Evolutionary conservation across 2,797 vertebrate genomes (phyloP), one percentile per base, ranked within the genome.

Genomic region (Cyprinodon diabolis): DNA sequence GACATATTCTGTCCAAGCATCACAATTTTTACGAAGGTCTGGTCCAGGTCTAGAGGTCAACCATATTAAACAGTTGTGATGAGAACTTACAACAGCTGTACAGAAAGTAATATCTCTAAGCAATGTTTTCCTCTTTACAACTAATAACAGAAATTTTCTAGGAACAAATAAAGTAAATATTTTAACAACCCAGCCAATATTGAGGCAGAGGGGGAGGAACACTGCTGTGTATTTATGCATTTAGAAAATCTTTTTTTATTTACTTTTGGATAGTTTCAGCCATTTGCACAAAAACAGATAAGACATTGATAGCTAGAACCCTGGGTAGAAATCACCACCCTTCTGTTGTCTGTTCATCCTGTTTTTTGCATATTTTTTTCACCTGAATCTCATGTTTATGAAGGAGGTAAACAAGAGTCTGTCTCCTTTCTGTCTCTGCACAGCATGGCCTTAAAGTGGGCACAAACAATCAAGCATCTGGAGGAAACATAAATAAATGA

Each of bases 281-380:
- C 80, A 86, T 85, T 30, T 30, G 83, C 72, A 71, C 81, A 83
- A 85, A 83, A 85, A 72, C 82, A 51, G 60, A 68, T 72, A 68
- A 68, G 78, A 81, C 84, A 83, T 77, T 88, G 90, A 86, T 90
- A 86, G 87, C 83, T 58, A 70, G 35, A 65, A 68, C 81, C 83
- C 76, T 75, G 66, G 78, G 81, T 67, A 69, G 71, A 68, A 85
- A 87, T 82, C 72, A 56, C 71, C n/a, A 75, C 30, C 17, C 79
- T 71, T 35, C 73, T 68, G 71, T 21, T 51, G 71, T 87, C 67
- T 86, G 65, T 75, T 68, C 74, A 73, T 3, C 4, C 60, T 35
- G 49, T 75, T n/a, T 12, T 43, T 48, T 71, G 66, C 65, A 68
- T 67, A 72, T 76, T 13, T 11, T 63, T 43, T 54, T 0, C 62